Evolutionary conservation across 2,113 vertebrate genomes (phyloP).

Genomic region (Cettia cetti): DNA sequence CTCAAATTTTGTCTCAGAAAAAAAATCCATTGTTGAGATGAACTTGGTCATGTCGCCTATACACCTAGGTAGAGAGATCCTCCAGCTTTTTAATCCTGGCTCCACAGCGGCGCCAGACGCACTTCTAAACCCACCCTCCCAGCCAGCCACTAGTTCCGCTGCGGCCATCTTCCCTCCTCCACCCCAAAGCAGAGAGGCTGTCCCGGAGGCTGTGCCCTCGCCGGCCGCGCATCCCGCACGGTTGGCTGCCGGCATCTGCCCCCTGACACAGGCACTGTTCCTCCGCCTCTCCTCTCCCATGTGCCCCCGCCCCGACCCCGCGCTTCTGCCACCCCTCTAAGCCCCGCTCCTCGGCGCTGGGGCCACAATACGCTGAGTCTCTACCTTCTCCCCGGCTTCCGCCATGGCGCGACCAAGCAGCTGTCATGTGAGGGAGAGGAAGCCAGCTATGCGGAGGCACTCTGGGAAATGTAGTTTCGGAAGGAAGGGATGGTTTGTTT

Average conservation of each 20-base stretch:
- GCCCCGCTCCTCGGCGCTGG: not conserved
- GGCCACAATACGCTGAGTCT: not conserved
- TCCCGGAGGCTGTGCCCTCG: not conserved
- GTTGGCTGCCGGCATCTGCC: not conserved
- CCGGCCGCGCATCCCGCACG: not conserved
- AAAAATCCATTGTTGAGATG: not conserved
- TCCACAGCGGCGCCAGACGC: not conserved
- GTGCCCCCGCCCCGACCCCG: not conserved
- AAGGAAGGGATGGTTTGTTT: accelerated
- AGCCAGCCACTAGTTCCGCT: too few relatives aligned
- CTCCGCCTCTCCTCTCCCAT: not conserved
- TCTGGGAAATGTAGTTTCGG: conserved; percentile 70
- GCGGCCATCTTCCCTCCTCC: not conserved
- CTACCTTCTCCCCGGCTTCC: conserved; percentile 85
- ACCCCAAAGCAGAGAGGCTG: not conserved
- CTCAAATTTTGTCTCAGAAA: not conserved
- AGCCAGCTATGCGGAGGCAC: accelerated
- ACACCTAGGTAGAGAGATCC: not conserved
- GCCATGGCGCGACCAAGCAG: conserved; percentile 71
- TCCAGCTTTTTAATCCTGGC: not conserved
- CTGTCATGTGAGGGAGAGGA: conserved; percentile 77
- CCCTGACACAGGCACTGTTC: not conserved
- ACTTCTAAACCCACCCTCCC: not conserved
- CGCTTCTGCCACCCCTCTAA: not conserved
- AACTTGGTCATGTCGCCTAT: not conserved